Base-by-base conservation (phyloP, 2,113 vertebrate species). In the human (Homo sapiens) region DNA sequence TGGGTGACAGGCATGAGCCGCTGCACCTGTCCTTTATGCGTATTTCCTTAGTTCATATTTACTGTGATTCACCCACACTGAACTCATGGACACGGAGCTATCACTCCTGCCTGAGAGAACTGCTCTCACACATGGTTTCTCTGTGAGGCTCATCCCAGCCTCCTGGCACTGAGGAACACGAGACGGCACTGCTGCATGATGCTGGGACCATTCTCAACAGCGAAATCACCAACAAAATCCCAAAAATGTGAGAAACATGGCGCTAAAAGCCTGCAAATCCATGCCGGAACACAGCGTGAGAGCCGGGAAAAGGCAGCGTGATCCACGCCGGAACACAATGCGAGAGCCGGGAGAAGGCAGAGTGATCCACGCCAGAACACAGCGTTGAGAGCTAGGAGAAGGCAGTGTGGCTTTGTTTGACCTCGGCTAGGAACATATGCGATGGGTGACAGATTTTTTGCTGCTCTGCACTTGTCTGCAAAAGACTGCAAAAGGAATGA, bases 381-480 rank as follows among this genome's bases (percentile, higher is more conserved):
- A 43, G 45, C 22, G 9, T 10, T 10, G 30, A 27, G 43, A 43
- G 43, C 45, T 17, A 27, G 27, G 6, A 32, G 76, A 50, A 79
- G 76, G 30, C 17, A 35, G 45, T 17, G 27, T 64, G 12, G 3
- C 16, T 27, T 32, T 14, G 40, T 61, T 23, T 22, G 1, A 59
- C 30, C 40, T 7, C 20, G 16, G 43, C 50, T n/a, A 55, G 66
- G 20, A 52, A 23, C 1, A 1, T 35, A 35, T 0, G 2, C 3
- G 0, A 22, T 0, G 12, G 55, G 23, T 48, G 59, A 88, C 16
- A 40, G 14, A 59, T 4, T 10, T n/a, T 38, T 11, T 30, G 45
- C 32, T 13, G 14, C 32, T n/a, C 45, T 35, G 38, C 8, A 20
- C 1, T 0, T 4, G 20, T n/a, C 16, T 52, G 38, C 3, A 12